phyloP scores from a whole-genome alignment of 2,888 invertebrate species.

The Chrysomela aeneicollis region DNA sequence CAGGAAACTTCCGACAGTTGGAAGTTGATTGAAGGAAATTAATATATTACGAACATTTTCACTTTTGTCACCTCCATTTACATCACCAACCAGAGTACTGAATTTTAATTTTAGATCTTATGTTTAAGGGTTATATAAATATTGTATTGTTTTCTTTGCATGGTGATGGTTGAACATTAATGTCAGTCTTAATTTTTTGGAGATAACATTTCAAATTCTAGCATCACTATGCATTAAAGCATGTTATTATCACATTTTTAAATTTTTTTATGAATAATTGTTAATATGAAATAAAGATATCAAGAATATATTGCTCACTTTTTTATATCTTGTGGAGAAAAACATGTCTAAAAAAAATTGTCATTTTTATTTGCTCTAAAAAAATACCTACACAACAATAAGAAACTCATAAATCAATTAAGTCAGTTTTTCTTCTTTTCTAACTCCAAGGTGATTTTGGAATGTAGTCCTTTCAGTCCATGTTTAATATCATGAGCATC shows the following conservation, averaged over 20 bases:
- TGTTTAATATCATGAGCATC: constrained; percentile 43
- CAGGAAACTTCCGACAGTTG: constrained; percentile 79
- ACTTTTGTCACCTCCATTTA: not conserved
- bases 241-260: no score
- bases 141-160: no score
- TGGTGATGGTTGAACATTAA: no score
- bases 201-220: no score
- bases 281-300: no score
- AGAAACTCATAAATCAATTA: constrained; percentile 10
- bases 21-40: constrained; percentile 70
- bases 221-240: no score
- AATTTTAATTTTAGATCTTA: not conserved
- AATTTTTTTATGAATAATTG: no score
- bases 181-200: no score
- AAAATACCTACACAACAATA: constrained; percentile 8
- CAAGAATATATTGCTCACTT: no score
- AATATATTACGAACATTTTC: not conserved
- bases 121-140: no score
- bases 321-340: no score
- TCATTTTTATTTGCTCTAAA: not conserved
- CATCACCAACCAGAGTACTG: not conserved
- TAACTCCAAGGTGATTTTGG: constrained; percentile 43
- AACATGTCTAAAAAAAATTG: no score
- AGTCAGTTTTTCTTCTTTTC: constrained; percentile 26
- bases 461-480: constrained; percentile 48